Conservation (phyloP, 1,140 invertebrate species). For the Hydropsyche tenuis region DNA sequence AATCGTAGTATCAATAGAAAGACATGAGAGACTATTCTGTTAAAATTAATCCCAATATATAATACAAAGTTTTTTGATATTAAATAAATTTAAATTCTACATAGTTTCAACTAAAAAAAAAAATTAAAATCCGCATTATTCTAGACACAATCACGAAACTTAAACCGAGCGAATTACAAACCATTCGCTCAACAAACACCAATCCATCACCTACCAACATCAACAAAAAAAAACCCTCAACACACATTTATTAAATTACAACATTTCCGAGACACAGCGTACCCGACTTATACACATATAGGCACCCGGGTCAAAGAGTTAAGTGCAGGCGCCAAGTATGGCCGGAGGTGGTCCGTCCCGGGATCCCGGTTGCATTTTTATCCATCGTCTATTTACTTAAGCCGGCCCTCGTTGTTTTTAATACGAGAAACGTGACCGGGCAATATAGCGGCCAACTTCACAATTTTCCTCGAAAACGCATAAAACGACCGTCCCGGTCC, state of each 20-base stretch:
- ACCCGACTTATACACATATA: not conserved
- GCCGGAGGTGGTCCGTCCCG: slow-evolving; percentile 22
- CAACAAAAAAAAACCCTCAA: too few relatives aligned
- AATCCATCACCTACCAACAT: too few relatives aligned
- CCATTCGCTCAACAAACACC: too few relatives aligned
- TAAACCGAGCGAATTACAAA: too few relatives aligned
- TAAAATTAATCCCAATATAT: too few relatives aligned
- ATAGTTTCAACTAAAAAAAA: too few relatives aligned
- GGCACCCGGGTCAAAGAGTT: slow-evolving; percentile 25
- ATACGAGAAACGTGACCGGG: slow-evolving; percentile 34
- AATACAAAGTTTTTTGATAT: too few relatives aligned
- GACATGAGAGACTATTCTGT: too few relatives aligned
- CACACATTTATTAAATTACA: not conserved
- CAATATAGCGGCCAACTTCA: slow-evolving; percentile 2
- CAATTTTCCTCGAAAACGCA: slow-evolving; percentile 17
- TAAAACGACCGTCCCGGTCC: not conserved
- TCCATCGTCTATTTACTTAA: slow-evolving; percentile 28
- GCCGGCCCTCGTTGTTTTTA: slow-evolving; percentile 19
- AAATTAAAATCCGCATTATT: too few relatives aligned
- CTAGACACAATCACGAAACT: too few relatives aligned
- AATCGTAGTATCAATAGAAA: too few relatives aligned
- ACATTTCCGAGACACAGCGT: not conserved
- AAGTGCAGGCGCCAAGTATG: slow-evolving; percentile 36
- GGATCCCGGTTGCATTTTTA: slow-evolving; percentile 29
- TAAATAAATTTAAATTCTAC: too few relatives aligned